These are phyloP conservation scores for Nautilus pompilius DNA, from an alignment of 1,140 invertebrate species.

Conservation along the genomic window DNA sequence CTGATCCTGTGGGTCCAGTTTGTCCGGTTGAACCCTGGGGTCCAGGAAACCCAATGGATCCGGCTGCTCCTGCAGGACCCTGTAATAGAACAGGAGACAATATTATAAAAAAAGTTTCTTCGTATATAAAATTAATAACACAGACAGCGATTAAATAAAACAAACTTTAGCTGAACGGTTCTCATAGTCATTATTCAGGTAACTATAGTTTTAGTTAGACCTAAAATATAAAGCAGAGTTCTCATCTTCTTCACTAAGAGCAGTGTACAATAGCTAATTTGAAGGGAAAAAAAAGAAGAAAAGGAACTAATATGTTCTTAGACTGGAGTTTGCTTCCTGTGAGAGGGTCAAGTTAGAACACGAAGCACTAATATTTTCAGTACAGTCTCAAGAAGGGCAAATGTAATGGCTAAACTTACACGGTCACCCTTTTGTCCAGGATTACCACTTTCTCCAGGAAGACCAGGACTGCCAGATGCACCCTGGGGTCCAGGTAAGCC, in stretches of 20 bases:
- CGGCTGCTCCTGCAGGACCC: conserved; percentile 36
- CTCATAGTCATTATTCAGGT: no score
- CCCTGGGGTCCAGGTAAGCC: conserved; percentile 42
- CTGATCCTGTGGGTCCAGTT: conserved; percentile 25
- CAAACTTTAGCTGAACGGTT: no score
- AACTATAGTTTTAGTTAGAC: no score
- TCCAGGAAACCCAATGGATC: conserved; percentile 43
- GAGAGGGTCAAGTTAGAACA: not conserved
- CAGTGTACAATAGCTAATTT: no score
- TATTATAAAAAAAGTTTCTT: no score
- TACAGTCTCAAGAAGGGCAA: not conserved
- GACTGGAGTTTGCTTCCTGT: no score
- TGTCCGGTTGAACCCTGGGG: conserved; percentile 34
- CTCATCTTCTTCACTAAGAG: no score
- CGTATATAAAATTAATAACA: no score
- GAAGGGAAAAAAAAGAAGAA: no score
- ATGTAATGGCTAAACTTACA: conserved; percentile 58
- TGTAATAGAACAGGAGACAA: conserved; percentile 9
- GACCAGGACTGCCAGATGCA: conserved; percentile 31
- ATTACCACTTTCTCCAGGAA: conserved; percentile 54
- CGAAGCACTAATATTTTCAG: not conserved
- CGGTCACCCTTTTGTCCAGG: conserved; percentile 29
- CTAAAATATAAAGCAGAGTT: no score
- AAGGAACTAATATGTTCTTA: no score
- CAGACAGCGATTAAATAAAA: no score